Evolutionary conservation across 2,113 vertebrate genomes (phyloP).

Genomic region (Sinocyclocheilus anshuiensis): DNA sequence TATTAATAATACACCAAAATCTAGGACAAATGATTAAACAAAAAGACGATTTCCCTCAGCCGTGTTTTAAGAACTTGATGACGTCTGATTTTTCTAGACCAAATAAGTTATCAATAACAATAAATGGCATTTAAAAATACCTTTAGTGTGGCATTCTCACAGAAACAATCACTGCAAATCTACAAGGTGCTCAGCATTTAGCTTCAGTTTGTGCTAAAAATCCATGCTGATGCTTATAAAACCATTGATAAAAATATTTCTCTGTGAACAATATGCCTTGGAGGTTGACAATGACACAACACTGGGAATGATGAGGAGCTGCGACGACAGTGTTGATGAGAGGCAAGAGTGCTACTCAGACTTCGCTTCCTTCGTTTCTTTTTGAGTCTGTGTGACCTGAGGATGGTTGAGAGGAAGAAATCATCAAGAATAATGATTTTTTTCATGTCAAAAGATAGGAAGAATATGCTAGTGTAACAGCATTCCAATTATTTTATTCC

Average conservation of each 20-base stretch:
- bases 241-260: constrained; percentile 86
- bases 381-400: constrained; percentile 75
- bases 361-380: constrained; percentile 78
- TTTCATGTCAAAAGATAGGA: neutral
- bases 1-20: constrained; percentile 74
- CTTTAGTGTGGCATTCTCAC: constrained; percentile 77
- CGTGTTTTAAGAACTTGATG: too few relatives aligned
- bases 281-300: constrained; percentile 77
- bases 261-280: constrained; percentile 83
- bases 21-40: constrained; percentile 67
- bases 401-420: constrained; percentile 26
- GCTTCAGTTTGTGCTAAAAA: constrained; percentile 85
- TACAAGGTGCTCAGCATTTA: constrained; percentile 78
- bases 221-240: constrained; percentile 85
- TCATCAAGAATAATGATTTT: neutral
- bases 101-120: constrained; percentile 79
- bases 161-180: constrained; percentile 80
- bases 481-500: too few relatives aligned
- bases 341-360: constrained; percentile 80
- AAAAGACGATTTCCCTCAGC: constrained; percentile 54
- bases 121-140: constrained; percentile 79
- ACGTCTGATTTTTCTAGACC: constrained; percentile 75
- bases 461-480: too few relatives aligned
- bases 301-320: constrained; percentile 53
- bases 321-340: constrained; percentile 39